Evolutionary conservation across 2,113 vertebrate genomes (phyloP).

Genomic region (Helogale parvula): DNA sequence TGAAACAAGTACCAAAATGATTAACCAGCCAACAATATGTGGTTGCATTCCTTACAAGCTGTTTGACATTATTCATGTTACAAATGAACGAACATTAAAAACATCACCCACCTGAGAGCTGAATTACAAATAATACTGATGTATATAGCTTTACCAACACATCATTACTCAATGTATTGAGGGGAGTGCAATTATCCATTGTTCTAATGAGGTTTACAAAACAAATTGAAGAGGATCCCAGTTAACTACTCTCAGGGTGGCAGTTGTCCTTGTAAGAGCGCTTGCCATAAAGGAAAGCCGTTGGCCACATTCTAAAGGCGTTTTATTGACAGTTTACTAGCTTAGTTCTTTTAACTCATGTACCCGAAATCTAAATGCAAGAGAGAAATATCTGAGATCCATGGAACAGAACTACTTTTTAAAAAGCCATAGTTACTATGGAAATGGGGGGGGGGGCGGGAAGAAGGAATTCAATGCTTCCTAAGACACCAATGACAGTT

Average conservation of each 20-base stretch:
- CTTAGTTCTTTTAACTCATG: not conserved
- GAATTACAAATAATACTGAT: not conserved
- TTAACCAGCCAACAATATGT: conserved; percentile 19
- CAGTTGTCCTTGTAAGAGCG: not conserved
- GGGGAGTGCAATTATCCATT: not conserved
- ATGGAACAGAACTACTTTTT: not conserved
- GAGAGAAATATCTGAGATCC: not conserved
- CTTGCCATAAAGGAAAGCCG: not conserved
- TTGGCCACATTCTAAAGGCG: not conserved
- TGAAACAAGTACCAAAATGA: conserved; percentile 40
- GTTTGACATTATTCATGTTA: not conserved
- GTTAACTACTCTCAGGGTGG: not conserved
- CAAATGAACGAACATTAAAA: conserved; percentile 10
- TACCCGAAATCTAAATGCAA: not conserved
- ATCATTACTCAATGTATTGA: not conserved
- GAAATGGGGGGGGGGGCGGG: not conserved
- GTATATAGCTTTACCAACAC: not conserved
- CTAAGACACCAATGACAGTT: not conserved
- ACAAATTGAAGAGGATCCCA: conserved; percentile 17
- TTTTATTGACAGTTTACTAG: not conserved
- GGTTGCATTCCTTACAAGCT: not conserved
- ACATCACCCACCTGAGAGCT: conserved; percentile 22
- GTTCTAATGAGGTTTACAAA: not conserved
- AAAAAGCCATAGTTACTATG: not conserved
- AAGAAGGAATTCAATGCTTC: not conserved